Evolutionary conservation across 2,888 invertebrate species (phyloP), one percentile per base, ranked within the genome.

Genomic region (Phaonia tiefii): DNA sequence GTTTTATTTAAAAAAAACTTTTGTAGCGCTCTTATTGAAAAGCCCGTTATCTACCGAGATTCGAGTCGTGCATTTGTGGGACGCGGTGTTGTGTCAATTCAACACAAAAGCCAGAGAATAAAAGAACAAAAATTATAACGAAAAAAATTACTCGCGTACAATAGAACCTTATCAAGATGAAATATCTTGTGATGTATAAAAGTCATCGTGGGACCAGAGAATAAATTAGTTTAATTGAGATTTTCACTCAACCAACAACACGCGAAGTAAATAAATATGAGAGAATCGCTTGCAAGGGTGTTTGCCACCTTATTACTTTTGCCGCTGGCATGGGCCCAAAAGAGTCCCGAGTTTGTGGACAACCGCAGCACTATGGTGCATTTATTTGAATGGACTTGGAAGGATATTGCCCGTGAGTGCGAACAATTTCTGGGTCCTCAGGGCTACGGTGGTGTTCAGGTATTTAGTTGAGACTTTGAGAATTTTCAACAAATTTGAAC

Each of bases 341-440:
- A 83, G 17, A 65, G 84, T 22, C 79, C 85, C 26, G 46, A 84
- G 72, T 84, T 84, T 54, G 91, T 90, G 3, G 86, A 89, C 0
- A 92, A 93, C 26, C 91, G 93, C 13, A 92, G 92, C 5, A 92
- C 93, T 0, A 95, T 96, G 90, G 95, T 95, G 0, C 95, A 95
- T 85, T 90, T 95, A 37, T 95, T 95, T 84, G 96, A 96, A 88
- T 96, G 96, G 96, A 95, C 94, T 89, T 96, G 94, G 93, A 90
- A 91, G 13, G 96, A 96, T 85, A 94, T 96, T 49, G 96, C 96
- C 0, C 91, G 90, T 15, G 96, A 96, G 88, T 96, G 96, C 88
- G 96, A 96, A 86, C 89, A 92, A 26, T 96, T 95, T 90, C 91
- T 96, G 13, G 94, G 93, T 1, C 94, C 94, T 0, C 92, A 92